Evolutionary conservation across 2,888 invertebrate species (phyloP).

Genomic region (Apeira syringaria): DNA sequence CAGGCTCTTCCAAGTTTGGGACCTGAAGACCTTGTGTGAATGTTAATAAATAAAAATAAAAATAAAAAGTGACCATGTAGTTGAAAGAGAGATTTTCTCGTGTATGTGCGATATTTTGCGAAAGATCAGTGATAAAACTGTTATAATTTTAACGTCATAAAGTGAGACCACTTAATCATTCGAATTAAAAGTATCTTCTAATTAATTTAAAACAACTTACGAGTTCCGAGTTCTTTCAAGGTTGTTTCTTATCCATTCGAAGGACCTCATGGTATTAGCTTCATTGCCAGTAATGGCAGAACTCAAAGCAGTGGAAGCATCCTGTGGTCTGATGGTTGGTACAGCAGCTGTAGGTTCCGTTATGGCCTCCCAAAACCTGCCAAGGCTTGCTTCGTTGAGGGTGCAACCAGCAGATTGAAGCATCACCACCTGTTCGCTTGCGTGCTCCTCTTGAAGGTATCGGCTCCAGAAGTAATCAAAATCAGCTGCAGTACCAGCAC

Average conservation of each 20-base stretch:
- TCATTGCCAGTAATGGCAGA: conserved; percentile 81
- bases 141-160: no score
- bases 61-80: no score
- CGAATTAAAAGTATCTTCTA: no score
- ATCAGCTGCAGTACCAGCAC: conserved; percentile 83
- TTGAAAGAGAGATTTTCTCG: no score
- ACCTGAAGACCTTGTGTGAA: no score
- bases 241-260: conserved; percentile 75
- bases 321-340: conserved; percentile 61
- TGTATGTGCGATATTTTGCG: no score
- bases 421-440: conserved; percentile 87
- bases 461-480: conserved; percentile 87
- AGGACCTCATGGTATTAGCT: conserved; percentile 79
- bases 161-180: no score
- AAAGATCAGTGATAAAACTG: no score
- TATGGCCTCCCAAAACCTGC: conserved; percentile 52
- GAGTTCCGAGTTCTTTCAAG: conserved; percentile 35
- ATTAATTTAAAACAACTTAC: no score
- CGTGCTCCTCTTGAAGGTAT: conserved; percentile 83
- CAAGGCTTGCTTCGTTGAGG: conserved; percentile 60
- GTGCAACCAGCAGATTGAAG: conserved; percentile 88
- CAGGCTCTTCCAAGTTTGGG: no score
- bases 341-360: conserved; percentile 40
- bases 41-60: no score
- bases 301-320: conserved; percentile 62